phyloP scores from a whole-genome alignment of 2,113 vertebrate species.

The Hoplias malabaricus region DNA sequence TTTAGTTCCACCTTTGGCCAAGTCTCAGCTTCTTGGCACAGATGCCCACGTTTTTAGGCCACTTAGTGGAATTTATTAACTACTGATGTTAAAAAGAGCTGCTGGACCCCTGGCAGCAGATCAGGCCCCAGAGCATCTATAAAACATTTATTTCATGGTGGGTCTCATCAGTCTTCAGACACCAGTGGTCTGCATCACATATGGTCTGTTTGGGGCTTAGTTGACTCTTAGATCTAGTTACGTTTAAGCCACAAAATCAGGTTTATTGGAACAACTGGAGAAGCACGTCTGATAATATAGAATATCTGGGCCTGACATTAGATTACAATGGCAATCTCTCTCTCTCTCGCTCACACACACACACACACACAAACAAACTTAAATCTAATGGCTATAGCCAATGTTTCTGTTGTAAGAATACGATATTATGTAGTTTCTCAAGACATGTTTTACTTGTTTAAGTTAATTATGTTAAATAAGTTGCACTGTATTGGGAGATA shows the following conservation, averaged over 20 bases:
- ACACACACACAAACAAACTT: not conserved
- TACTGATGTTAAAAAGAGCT: not conserved
- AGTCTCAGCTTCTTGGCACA: slow-evolving; percentile 4
- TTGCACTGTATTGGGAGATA: too few relatives aligned
- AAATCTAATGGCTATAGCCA: too few relatives aligned
- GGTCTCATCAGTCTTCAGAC: not conserved
- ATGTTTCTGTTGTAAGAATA: too few relatives aligned
- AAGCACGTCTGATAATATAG: not conserved
- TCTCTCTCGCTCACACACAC: not conserved
- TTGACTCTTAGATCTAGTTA: not conserved
- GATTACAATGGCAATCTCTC: slow-evolving; percentile 17
- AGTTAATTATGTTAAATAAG: too few relatives aligned
- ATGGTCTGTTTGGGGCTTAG: not conserved
- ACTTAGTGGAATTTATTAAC: not conserved
- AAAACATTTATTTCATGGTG: not conserved
- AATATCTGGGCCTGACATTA: slow-evolving; percentile 13
- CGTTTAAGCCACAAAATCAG: not conserved
- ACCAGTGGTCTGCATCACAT: not conserved
- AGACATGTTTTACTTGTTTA: too few relatives aligned
- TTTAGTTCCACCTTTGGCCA: not conserved
- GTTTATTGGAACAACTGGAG: not conserved
- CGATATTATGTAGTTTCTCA: too few relatives aligned
- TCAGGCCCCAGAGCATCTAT: not conserved
- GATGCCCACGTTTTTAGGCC: not conserved
- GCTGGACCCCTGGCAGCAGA: not conserved